A percentile compares a stretch with the other conserved stretches of the same genome.
Evolutionary conservation across 2,797 vertebrate species (phyloP).

Genomic region (Furcifer pardalis): DNA sequence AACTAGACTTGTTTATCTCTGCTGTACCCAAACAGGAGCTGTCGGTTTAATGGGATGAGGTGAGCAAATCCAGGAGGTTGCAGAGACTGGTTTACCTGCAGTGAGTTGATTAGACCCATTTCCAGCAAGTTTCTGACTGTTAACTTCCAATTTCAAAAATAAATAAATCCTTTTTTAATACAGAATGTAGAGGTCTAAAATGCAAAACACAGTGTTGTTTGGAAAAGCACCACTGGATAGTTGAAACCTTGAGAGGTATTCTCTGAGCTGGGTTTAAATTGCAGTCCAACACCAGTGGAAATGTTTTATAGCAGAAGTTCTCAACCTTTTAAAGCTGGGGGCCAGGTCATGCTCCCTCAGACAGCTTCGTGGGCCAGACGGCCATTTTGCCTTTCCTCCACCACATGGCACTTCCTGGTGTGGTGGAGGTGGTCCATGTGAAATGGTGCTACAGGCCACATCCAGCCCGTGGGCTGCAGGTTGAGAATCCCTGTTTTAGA

Average conservation of each 20-base stretch:
- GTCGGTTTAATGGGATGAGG: neutral
- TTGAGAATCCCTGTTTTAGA: too few relatives aligned
- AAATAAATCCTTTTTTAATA: neutral
- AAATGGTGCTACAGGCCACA: too few relatives aligned
- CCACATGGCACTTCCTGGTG: too few relatives aligned
- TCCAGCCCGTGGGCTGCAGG: too few relatives aligned
- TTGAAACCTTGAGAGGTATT: neutral
- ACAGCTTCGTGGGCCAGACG: too few relatives aligned
- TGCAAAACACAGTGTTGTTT: neutral
- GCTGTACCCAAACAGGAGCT: neutral
- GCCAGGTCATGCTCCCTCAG: too few relatives aligned
- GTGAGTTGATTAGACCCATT: neutral
- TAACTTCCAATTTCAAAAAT: neutral
- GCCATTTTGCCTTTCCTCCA: too few relatives aligned
- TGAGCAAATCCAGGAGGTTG: neutral
- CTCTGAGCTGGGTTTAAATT: neutral
- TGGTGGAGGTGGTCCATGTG: too few relatives aligned
- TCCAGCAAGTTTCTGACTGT: neutral
- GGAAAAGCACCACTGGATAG: neutral
- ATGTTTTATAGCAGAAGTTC: too few relatives aligned
- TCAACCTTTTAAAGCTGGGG: too few relatives aligned
- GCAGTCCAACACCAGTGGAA: too few relatives aligned
- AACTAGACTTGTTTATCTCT: too few relatives aligned
- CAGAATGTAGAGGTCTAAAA: neutral
- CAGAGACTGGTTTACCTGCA: neutral